A percentile compares a stretch with the other conserved stretches of the same genome.
These are phyloP conservation scores for Drosophila sturtevanti DNA, from an alignment of 1,140 invertebrate genomes.

Conservation along the genomic window DNA sequence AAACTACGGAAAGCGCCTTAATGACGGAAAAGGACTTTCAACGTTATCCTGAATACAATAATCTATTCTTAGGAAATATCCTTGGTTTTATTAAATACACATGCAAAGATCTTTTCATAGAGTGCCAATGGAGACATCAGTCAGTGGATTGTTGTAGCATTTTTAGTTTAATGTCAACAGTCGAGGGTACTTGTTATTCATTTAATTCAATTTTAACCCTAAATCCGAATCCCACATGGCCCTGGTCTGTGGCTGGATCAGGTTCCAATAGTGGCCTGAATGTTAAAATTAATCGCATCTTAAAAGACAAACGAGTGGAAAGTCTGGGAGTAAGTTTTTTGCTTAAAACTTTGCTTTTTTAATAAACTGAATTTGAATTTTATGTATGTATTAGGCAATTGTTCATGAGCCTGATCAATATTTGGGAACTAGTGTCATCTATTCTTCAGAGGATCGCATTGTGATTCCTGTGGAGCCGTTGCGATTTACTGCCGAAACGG, in stretches of 20 bases:
- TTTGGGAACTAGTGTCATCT: slow-evolving; percentile 53
- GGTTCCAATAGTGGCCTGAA: slow-evolving; percentile 47
- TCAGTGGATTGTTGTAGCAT: slow-evolving; percentile 58
- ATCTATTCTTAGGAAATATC: background rate
- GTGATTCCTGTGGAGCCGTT: slow-evolving; percentile 53
- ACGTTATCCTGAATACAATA: slow-evolving; percentile 15
- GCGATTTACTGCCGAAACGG: slow-evolving; percentile 50
- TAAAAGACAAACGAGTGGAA: slow-evolving; percentile 21
- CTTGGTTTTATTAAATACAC: slow-evolving; percentile 19
- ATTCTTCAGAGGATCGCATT: slow-evolving; percentile 57
- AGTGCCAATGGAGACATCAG: slow-evolving; percentile 57
- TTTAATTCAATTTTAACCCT: slow-evolving; percentile 38
- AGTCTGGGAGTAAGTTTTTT: slow-evolving; percentile 45
- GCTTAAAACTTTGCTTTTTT: background rate
- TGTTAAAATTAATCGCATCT: slow-evolving; percentile 38
- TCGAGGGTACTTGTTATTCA: slow-evolving; percentile 41
- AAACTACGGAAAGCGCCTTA: background rate
- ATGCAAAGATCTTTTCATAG: slow-evolving; percentile 49
- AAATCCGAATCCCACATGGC: slow-evolving; percentile 50
- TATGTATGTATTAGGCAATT: slow-evolving; percentile 33
- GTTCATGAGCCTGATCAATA: slow-evolving; percentile 54
- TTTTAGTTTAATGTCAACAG: slow-evolving; percentile 21
- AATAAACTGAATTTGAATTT: no score
- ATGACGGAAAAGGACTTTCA: background rate
- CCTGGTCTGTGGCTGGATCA: slow-evolving; percentile 54